Base-by-base conservation (phyloP, 2,888 invertebrate genomes). In the Hoplodrina ambigua region DNA sequence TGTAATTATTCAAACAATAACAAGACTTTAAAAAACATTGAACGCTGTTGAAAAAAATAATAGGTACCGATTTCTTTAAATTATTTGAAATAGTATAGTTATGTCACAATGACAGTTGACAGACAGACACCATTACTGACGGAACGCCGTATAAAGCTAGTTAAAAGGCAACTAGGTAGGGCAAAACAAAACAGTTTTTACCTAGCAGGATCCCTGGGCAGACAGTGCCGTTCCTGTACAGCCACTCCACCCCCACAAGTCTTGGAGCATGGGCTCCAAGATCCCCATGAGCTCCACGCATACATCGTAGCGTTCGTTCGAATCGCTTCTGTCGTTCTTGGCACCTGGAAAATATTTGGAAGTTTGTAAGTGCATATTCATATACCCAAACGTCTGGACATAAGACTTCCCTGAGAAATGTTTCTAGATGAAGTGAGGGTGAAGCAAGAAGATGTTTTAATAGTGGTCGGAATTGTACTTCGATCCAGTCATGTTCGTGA, bases 231-330 rank as follows among this genome's bases (percentile, higher is more conserved):
- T 58, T 97, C 96, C 87, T 97, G 97, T 50, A 97, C 97, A 54
- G 97, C 97, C 63, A 98, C 97, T 20, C 97, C 97, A 4, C 97
- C 97, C 0, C 97, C 97, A 89, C 98, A 98, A n/a, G 96, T 96
- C 85, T 97, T 96, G n/a, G 97, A 97, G 88, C 98, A 98, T 15
- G 97, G 93, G 79, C 97, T 97, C 98, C 98, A 98, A 8, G 96
- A 91, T 61, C 97, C 97, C 98, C 98, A 98, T 0, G 97, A 90
- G 65, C 97, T 97, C 98, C 98, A 98, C 10, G 95, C 95, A 82
- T 93, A 94, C 80, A 91, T 86, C 58, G 94, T 93, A 66, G 86
- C 78, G 80, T 94, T 94, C 89, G 91, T 87, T 91, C 90, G 91
- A 74, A 86, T 83, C 74, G 86, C 77, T 80, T 88, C 88, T 76